Percentiles rank a stretch among this genome's conserved stretches.
phyloP scores from a whole-genome alignment of 2,888 invertebrate genomes.

The Pheosia tremula region DNA sequence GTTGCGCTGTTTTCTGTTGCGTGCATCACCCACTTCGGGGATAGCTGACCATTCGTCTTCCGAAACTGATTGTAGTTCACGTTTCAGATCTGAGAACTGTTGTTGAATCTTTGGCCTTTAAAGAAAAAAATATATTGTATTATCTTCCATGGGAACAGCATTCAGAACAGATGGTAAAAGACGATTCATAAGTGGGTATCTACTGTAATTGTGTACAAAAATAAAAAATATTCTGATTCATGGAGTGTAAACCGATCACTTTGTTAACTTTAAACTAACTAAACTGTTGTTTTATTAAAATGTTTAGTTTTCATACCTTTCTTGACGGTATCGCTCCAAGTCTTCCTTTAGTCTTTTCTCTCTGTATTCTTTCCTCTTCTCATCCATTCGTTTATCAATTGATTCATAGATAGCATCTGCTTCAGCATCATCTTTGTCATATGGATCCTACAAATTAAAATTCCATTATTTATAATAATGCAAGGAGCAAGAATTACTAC shows the following conservation, averaged over 20 bases:
- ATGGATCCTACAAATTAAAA: conserved; percentile 90
- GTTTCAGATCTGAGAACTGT: conserved; percentile 98
- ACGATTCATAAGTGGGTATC: no score
- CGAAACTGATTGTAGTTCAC: conserved; percentile 91
- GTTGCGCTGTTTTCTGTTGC: conserved; percentile 98
- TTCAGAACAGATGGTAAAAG: background rate
- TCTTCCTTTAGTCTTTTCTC: conserved; percentile 95
- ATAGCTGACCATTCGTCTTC: conserved; percentile 98
- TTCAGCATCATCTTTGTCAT: conserved; percentile 99
- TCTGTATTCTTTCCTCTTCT: conserved; percentile 98
- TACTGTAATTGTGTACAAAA: no score
- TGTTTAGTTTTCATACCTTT: conserved; percentile 79
- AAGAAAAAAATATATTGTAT: conserved; percentile 11
- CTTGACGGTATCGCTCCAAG: conserved; percentile 98
- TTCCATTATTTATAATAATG: background rate
- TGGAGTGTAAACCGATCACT: no score
- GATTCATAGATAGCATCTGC: conserved; percentile 99
- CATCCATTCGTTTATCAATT: conserved; percentile 99
- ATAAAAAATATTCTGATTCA: no score
- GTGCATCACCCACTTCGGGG: conserved; percentile 99
- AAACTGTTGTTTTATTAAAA: no score
- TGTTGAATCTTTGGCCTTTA: conserved; percentile 98
- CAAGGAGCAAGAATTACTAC: no score
- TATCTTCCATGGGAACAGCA: background rate
- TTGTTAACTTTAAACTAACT: no score